phyloP scores from a whole-genome alignment of 1,140 invertebrate species.

The Pogonomyrmex barbatus region DNA sequence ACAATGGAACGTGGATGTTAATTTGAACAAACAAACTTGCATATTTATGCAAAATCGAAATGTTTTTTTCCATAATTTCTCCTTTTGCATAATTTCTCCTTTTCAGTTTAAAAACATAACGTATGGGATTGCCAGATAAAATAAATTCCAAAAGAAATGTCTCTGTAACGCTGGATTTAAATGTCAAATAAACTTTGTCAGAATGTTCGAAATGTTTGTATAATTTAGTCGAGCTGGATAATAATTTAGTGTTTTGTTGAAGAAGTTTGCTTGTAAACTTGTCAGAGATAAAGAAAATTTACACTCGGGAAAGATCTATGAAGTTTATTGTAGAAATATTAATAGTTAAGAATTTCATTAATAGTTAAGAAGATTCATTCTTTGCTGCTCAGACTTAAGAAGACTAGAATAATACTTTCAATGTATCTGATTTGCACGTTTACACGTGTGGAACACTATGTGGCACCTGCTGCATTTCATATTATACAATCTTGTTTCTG shows the following conservation, averaged over 20 bases:
- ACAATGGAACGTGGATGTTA: neutral
- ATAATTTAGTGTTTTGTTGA: neutral
- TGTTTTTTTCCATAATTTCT: neutral
- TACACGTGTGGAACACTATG: no score
- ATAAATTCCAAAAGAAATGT: neutral
- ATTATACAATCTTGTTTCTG: neutral
- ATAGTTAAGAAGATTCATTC: slow-evolving; percentile 2
- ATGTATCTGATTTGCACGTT: neutral
- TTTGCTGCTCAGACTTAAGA: neutral
- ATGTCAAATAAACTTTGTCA: neutral
- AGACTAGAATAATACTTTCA: neutral
- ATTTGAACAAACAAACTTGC: slow-evolving; percentile 15
- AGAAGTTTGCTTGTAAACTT: slow-evolving; percentile 27
- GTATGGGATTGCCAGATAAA: neutral
- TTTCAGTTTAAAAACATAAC: neutral
- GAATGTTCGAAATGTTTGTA: slow-evolving; percentile 10
- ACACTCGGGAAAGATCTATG: neutral
- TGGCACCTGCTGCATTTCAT: slow-evolving; percentile 22
- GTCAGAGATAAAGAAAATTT: neutral
- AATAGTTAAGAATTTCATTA: slow-evolving; percentile 10
- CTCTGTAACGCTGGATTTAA: neutral
- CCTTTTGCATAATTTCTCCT: neutral
- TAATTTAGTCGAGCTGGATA: neutral
- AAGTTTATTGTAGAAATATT: slow-evolving; percentile 5
- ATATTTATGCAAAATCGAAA: neutral